These are phyloP conservation scores for Cerastoderma edule DNA, from an alignment of 2,888 invertebrate species.

Conservation along the genomic window DNA sequence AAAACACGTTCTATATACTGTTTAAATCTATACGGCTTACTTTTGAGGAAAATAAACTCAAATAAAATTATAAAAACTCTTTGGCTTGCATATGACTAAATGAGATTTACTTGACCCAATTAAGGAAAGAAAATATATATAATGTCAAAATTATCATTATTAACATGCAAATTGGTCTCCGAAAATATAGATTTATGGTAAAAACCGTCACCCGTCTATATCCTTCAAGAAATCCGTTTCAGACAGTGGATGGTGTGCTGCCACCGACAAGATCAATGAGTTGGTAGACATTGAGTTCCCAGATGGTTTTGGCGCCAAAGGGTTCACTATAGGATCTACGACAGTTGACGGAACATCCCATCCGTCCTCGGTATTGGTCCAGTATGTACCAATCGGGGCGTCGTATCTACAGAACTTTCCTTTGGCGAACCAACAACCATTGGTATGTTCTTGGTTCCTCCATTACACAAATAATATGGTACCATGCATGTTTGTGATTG, in stretches of 20 bases:
- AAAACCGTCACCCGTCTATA: too few species aligned
- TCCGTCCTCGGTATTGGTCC: conserved; percentile 29
- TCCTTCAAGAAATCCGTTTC: too few species aligned
- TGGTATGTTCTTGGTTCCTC: neutral
- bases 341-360: conserved; percentile 5
- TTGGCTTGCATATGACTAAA: too few species aligned
- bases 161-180: too few species aligned
- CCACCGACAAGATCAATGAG: neutral
- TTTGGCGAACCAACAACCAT: conserved; percentile 7
- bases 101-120: too few species aligned
- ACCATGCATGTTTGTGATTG: neutral
- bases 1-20: too few species aligned
- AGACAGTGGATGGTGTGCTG: conserved; percentile 42
- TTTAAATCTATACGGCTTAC: too few species aligned
- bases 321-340: conserved; percentile 16
- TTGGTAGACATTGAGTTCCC: conserved; percentile 23
- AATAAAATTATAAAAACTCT: too few species aligned
- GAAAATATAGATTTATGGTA: too few species aligned
- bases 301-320: conserved; percentile 27
- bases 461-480: neutral
- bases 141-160: too few species aligned
- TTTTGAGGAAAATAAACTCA: too few species aligned
- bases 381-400: conserved; percentile 37
- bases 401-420: conserved; percentile 17
- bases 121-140: too few species aligned